Base-by-base conservation (phyloP, 2,797 vertebrate species). In the Syndactyla subalaris region DNA sequence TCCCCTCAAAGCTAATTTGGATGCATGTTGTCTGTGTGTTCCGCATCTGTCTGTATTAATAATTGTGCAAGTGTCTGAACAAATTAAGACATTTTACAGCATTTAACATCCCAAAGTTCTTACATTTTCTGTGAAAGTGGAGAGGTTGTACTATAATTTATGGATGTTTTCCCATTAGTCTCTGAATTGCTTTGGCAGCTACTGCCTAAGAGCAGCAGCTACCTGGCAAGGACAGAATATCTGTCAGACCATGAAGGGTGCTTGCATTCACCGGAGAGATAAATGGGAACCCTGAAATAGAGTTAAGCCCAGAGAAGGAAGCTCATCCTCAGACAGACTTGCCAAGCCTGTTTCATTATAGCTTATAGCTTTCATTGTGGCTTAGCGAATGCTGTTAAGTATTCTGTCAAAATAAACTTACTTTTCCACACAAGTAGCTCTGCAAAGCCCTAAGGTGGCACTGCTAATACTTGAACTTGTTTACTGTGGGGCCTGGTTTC, bases 191-290 rank as follows among this genome's bases (percentile, higher is more conserved):
- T 97, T 95, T 97, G 96, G 93, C 96, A 97, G 88, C 54, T 92
- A 75, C 70, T 92, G 93, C 91, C 94, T 95, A 73, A 96, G 86
- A 95, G 91, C 92, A 95, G 81, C 81, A 95, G 84, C 67, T 95
- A 96, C 97, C 95, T 97, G 94, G 96, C 96, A 97, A 94, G 95
- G 93, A 95, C 85, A 89, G 78, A 86, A 49, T 91, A 93, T 93
- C 78, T 97, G 96, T 95, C 94, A 95, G 96, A 77, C 89, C 83
- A 92, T 51, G 96, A 93, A 85, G 85, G 88, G 89, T 92, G 85
- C 77, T 57, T 82, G 72, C 83, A 29, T 79, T 94, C 83, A 62
- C 22, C 54, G n/a, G 59, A 74, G 77, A 96, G 94, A 96, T 86
- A 93, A 96, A 96, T 65, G 41, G 85, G 62, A 95, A 19, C 41